Conservation (phyloP, 2,888 invertebrate genomes). For the Tachina grossa region DNA sequence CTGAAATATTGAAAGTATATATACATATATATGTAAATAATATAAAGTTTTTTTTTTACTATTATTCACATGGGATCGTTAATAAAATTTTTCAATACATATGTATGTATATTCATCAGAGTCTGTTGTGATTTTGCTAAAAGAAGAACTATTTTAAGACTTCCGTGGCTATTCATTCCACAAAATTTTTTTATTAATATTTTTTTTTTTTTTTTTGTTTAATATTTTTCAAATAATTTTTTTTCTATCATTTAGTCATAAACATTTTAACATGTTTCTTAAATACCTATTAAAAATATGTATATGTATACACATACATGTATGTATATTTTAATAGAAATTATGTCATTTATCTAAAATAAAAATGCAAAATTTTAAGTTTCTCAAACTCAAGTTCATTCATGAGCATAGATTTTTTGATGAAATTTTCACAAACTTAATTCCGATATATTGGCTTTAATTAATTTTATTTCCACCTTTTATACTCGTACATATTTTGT, state of each 20-base stretch:
- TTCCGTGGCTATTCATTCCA: too few species aligned
- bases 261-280: slow-evolving; percentile 34
- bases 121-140: too few species aligned
- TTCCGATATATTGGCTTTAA: slow-evolving; percentile 38
- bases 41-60: too few species aligned
- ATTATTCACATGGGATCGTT: too few species aligned
- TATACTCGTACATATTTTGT: slow-evolving; percentile 1
- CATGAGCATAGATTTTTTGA: neutral
- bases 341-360: slow-evolving; percentile 65
- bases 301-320: too few species aligned
- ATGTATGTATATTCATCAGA: too few species aligned
- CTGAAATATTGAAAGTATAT: too few species aligned
- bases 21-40: too few species aligned
- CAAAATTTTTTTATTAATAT: neutral
- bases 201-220: neutral
- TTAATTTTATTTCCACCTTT: slow-evolving; percentile 23
- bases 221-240: neutral
- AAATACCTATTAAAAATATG: slow-evolving; percentile 44
- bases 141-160: too few species aligned
- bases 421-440: slow-evolving; percentile 22
- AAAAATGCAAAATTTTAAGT: slow-evolving; percentile 30
- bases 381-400: slow-evolving; percentile 57
- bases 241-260: neutral
- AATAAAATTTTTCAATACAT: too few species aligned
- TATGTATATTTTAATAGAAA: slow-evolving; percentile 42